Evolutionary conservation across 2,797 vertebrate species (phyloP), one percentile per base, ranked within the genome.

Genomic region (Cossypha heuglini): DNA sequence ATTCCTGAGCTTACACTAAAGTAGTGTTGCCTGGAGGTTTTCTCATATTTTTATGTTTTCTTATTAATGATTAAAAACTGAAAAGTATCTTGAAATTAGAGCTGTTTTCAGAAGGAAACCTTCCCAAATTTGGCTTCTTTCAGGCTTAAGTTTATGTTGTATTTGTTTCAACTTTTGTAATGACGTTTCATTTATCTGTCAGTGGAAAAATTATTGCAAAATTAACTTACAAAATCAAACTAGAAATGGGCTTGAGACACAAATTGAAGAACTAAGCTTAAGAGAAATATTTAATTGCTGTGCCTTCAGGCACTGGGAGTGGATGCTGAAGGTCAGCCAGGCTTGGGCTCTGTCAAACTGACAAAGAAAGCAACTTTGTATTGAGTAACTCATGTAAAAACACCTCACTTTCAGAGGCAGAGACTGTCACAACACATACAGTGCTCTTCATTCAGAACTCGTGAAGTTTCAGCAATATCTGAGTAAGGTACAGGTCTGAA

Each of bases 1-100:
- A 57, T 94, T 94, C 78, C 83, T 80, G 79, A 49, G 61, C 31
- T 83, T 94, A 69, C 35, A 78, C 62, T 94, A 37, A 88, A 90
- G 46, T 37, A 35, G 43, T 49, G 40, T 66, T 94, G 82, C 79
- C 90, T 86, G 67, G 85, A 94, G 79, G 38, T 48, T 88, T 89
- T 90, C 46, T 93, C 66, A 14, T 77, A 64, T 71, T 85, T 85
- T 62, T n/a, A 43, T 16, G 6, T 94, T 78, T 92, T 80, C 76
- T 62, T 85, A 88, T 94, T 95, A 91, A 92, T 86, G 78, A 85
- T 79, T 80, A 74, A 92, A 94, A 86, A 37, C 48, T 33, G 69
- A 86, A 95, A 92, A 81, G 18, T 85, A 77, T 87, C 55, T 78
- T 76, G 52, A 88, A 94, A 94, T 92, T 76, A 92, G 45, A 89